Evolutionary conservation across 1,140 invertebrate genomes (phyloP).

Genomic region (Asbolus verrucosus): DNA sequence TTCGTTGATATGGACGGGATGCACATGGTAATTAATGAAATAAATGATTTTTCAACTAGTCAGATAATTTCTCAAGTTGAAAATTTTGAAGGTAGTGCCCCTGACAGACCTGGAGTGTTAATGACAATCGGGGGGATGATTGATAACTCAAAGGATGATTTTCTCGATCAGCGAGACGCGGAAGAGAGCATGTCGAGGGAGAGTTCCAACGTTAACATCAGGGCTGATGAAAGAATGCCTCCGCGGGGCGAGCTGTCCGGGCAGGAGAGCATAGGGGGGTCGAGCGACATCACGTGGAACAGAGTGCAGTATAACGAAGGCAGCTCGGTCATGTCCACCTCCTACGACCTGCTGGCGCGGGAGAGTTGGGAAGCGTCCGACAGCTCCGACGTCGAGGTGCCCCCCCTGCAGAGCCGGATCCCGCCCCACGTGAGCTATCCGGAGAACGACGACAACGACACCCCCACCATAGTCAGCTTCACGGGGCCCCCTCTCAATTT

Average conservation of each 20-base stretch:
- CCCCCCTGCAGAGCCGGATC: conserved; percentile 52
- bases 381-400: conserved; percentile 71
- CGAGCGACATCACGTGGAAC: conserved; percentile 61
- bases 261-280: conserved; percentile 80
- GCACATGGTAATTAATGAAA: conserved; percentile 59
- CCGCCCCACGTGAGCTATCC: conserved; percentile 26
- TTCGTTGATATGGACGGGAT: conserved; percentile 60
- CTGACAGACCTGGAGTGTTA: conserved; percentile 55
- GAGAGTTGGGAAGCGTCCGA: conserved; percentile 77
- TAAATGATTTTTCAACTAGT: conserved; percentile 57
- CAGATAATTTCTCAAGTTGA: conserved; percentile 57
- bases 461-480: conserved; percentile 56
- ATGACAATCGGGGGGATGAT: conserved; percentile 59
- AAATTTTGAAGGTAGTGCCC: conserved; percentile 54
- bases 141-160: conserved; percentile 46
- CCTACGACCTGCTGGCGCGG: conserved; percentile 75
- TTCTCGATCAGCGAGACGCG: conserved; percentile 64
- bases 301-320: conserved; percentile 61
- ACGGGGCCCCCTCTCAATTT: conserved; percentile 63
- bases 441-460: conserved; percentile 54
- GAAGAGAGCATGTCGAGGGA: conserved; percentile 71
- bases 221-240: conserved; percentile 86
- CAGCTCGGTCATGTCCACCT: conserved; percentile 67
- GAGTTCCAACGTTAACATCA: conserved; percentile 80
- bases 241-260: conserved; percentile 84